Percentiles rank a stretch among this genome's conserved stretches.
phyloP scores from a whole-genome alignment of 2,888 invertebrate genomes.

The Agriopis aurantiaria region DNA sequence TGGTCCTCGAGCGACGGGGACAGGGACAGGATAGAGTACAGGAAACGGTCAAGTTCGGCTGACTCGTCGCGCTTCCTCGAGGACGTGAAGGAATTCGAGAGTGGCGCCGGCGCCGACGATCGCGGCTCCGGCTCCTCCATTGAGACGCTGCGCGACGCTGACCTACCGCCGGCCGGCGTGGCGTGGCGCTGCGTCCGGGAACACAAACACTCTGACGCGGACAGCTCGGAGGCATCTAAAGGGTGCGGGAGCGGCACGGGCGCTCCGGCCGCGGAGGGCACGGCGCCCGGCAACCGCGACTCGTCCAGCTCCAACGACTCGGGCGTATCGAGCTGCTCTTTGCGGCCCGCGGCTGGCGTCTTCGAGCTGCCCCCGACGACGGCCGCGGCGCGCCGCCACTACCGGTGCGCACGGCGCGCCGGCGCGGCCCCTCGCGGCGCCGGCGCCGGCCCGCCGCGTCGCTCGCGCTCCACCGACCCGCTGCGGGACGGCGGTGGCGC shows the following conservation, averaged over 20 bases:
- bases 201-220: conserved; percentile 73
- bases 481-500: conserved; percentile 87
- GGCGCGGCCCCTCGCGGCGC: conserved; percentile 84
- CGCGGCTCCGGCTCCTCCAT: conserved; percentile 79
- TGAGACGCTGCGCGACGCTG: conserved; percentile 77
- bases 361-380: conserved; percentile 88
- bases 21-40: conserved; percentile 55
- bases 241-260: conserved; percentile 50
- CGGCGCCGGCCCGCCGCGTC: conserved; percentile 87
- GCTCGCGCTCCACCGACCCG: conserved; percentile 89
- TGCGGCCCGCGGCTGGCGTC: conserved; percentile 82
- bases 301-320: conserved; percentile 94
- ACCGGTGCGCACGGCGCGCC: conserved; percentile 86
- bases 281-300: conserved; percentile 89
- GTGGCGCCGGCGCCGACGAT: conserved; percentile 71
- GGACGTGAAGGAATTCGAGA: conserved; percentile 85
- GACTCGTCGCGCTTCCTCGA: conserved; percentile 91
- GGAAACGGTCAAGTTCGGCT: conserved; percentile 90
- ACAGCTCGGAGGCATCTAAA: conserved; percentile 73
- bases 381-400: conserved; percentile 81
- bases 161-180: conserved; percentile 64
- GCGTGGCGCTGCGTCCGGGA: conserved; percentile 69
- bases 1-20: conserved; percentile 39
- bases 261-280: conserved; percentile 83
- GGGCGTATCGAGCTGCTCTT: conserved; percentile 90